Evolutionary conservation across 2,888 invertebrate genomes (phyloP).

Genomic region (Anagyrus pseudococci): DNA sequence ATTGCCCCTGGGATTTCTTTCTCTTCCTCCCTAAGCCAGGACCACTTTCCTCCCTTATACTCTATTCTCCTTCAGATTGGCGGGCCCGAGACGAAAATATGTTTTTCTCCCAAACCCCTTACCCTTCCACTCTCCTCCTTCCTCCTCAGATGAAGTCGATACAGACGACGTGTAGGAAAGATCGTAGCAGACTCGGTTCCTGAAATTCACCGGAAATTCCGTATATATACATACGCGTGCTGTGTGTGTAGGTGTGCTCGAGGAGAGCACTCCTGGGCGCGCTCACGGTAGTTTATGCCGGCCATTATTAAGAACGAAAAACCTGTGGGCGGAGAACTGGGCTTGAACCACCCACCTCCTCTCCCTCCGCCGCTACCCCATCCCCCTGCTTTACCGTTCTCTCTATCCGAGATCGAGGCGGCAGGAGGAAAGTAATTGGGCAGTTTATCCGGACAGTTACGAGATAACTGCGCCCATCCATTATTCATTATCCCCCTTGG

Average conservation of each 20-base stretch:
- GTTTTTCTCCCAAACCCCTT: background rate
- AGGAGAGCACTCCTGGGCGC: too few relatives aligned
- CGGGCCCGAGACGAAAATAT: slow-evolving; percentile 4
- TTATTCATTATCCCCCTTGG: slow-evolving; percentile 38
- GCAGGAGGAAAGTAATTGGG: slow-evolving; percentile 41
- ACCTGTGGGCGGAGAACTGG: slow-evolving; percentile 23
- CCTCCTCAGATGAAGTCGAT: background rate
- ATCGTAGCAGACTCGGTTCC: background rate
- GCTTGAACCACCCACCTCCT: too few relatives aligned
- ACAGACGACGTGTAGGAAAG: background rate
- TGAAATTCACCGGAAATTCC: slow-evolving; percentile 14
- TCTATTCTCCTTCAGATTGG: slow-evolving; percentile 4
- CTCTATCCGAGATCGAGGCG: slow-evolving; percentile 24
- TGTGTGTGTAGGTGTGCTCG: background rate
- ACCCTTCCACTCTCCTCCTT: background rate
- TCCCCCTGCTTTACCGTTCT: background rate
- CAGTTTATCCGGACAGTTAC: slow-evolving; percentile 42
- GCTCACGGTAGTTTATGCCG: slow-evolving; percentile 27
- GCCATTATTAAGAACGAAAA: slow-evolving; percentile 37
- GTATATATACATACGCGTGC: too few relatives aligned
- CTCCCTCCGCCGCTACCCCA: background rate
- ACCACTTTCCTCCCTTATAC: slow-evolving; percentile 5
- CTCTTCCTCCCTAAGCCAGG: slow-evolving; percentile 1
- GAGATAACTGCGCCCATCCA: slow-evolving; percentile 41
- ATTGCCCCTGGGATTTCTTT: slow-evolving; percentile 5